Evolutionary conservation across 2,113 vertebrate genomes (phyloP), one percentile per base, ranked within the genome.

Genomic region (Amphiprion ocellaris): DNA sequence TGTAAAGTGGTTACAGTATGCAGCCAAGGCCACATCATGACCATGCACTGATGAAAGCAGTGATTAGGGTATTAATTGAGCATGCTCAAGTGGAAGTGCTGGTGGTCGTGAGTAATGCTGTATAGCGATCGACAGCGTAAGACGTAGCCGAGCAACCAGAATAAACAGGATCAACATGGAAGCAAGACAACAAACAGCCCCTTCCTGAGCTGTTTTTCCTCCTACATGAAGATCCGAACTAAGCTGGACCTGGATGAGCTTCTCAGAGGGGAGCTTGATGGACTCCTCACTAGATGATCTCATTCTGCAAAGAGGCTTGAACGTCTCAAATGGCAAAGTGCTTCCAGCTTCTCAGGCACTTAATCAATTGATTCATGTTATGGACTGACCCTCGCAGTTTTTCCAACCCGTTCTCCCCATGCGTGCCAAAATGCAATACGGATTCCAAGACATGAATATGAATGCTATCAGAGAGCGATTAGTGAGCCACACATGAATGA

Each of bases 11-110:
- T 62, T 52, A 61, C 68, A 62, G 53, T 61, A 53, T 71, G 84
- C 55, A 87, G 74, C 47, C 67, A 70, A 68, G 66, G 79, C 67
- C 75, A 63, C 10, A 41, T 59, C n/a, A 59, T n/a, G 10, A 83
- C 53, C 46, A 17, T 24, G 79, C 74, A 64, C 74, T 4, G 37
- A 70, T 60, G 77, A 81, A 73, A 76, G 56, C 65, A 1, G 33
- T 54, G 41, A 89, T 90, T 92, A 82, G 62, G n/a, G 11, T 71
- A 81, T 78, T 87, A 87, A 93, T 83, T 84, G 82, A 82, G 85
- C 83, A 41, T 76, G 74, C 81, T 87, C 63, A 81, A 75, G 70
- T 1, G 49, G 15, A 72, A 64, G 65, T 6, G 24, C 60, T 67
- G 37, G 49, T n/a, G 39, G 62, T 33, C 21, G 15, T 64, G 80